Percentiles rank a stretch among this genome's conserved stretches.
Conservation (phyloP, 1,140 invertebrate species). For the Heterodera carotae region DNA sequence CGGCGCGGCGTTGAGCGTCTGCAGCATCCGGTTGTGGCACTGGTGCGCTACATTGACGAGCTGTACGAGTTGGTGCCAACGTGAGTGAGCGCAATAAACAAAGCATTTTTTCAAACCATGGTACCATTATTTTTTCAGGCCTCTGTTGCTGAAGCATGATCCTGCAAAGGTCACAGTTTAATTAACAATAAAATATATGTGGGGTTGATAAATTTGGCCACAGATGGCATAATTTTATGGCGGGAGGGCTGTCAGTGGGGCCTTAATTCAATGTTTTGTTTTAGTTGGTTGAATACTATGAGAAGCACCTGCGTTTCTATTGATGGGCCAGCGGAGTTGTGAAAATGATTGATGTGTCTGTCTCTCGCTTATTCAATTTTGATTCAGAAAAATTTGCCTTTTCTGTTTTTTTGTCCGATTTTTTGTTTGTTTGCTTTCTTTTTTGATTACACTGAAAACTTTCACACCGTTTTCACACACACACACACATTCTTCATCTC, state of each 20-base stretch:
- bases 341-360: too few relatives aligned
- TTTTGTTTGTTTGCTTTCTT: too few relatives aligned
- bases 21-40: slow-evolving; percentile 5
- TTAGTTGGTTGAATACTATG: slow-evolving; percentile 23
- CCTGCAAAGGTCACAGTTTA: slow-evolving; percentile 2
- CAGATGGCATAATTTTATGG: too few relatives aligned
- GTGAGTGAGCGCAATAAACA: background rate
- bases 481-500: too few relatives aligned
- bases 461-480: too few relatives aligned
- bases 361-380: too few relatives aligned
- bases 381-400: too few relatives aligned
- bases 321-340: background rate
- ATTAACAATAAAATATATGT: too few relatives aligned
- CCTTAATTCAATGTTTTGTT: background rate
- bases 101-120: background rate
- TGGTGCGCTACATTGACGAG: slow-evolving; percentile 18
- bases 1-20: background rate
- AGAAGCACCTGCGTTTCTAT: slow-evolving; percentile 20
- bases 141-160: slow-evolving; percentile 3
- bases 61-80: slow-evolving; percentile 20
- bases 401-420: too few relatives aligned
- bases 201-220: too few relatives aligned
- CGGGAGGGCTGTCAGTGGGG: too few relatives aligned
- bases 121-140: background rate
- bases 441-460: too few relatives aligned